Evolutionary conservation across 2,113 vertebrate species (phyloP).

Genomic region (Heptranchias perlo): DNA sequence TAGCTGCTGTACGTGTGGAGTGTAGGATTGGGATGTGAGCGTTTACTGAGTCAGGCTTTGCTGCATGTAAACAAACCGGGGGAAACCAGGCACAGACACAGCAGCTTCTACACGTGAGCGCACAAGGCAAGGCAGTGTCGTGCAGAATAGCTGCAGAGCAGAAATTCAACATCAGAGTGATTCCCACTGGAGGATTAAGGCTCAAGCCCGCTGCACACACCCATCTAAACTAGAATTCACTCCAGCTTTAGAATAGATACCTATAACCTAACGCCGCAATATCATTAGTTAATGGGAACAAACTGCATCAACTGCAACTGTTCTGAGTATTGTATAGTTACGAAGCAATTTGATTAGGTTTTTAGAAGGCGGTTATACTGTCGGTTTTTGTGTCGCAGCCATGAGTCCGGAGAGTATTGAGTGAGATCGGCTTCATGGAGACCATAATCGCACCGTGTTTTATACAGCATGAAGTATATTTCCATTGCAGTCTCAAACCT

Average conservation of each 20-base stretch:
- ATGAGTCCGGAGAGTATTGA: background rate
- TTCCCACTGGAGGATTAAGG: background rate
- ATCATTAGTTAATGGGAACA: background rate
- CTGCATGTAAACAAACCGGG: background rate
- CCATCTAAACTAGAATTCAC: background rate
- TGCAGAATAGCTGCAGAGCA: background rate
- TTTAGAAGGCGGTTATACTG: background rate
- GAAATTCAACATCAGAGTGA: background rate
- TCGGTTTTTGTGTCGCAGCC: background rate
- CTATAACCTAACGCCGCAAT: background rate
- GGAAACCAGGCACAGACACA: background rate
- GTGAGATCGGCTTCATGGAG: background rate
- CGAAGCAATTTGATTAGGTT: background rate
- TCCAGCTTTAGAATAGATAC: background rate
- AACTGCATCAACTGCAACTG: background rate
- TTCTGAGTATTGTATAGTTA: background rate
- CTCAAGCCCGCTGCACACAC: background rate
- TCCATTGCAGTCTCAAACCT: background rate
- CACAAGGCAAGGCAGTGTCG: too few species aligned
- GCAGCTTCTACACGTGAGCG: background rate
- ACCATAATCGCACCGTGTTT: background rate
- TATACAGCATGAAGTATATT: background rate
- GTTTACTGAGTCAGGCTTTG: background rate
- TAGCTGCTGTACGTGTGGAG: background rate
- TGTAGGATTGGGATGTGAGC: background rate